Evolutionary conservation across 2,888 invertebrate genomes (phyloP), one percentile per base, ranked within the genome.

Genomic region (Uropetala carovei): DNA sequence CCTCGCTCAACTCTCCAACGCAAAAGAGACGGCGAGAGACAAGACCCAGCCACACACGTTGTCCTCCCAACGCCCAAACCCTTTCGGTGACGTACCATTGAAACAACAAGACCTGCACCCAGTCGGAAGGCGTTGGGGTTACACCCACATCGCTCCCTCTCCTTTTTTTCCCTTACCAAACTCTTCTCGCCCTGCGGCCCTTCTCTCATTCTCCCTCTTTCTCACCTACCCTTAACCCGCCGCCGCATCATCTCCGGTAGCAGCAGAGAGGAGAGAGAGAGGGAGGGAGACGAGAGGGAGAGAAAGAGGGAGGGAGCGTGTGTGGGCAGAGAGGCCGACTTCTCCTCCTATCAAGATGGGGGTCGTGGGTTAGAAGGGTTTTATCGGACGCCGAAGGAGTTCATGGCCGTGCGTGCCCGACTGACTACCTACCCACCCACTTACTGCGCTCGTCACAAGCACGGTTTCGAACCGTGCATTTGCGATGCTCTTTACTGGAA

Each of bases 71-170:
- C 75, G 75, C 75, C 75, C 75, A 64, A 64, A 60, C 58, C 64
- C 89, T 68, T 89, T 89, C 68, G 89, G 64, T 89, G 64, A 89
- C 89, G 86, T 86, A 86, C 89, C 89, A 30, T 58, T 86, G 60
- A 89, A 64, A 89, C 68, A 64, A 89, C 89, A 89, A 89, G 89
- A 89, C 64, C 68, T 89, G 89, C 89, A 64, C 89, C 43, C 89
- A 60, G 89, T 89, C 89, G n/a, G 89, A 64, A 64, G 89, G 89
- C 64, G 89, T 89, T 89, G 89, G 56, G 30, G 89, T 89, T 89
- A 89, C 89, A 89, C 89, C 89, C 89, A 64, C 89, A 89, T 68
- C 64, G 30, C 30, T 14, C 59, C 59, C 86, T 58, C 30, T 59
- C 58, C 59, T 16, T 59, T 22, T 57, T n/a, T 43, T n/a, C 0